phyloP scores from a whole-genome alignment of 2,888 invertebrate genomes.

The Thymelicus acteon region DNA sequence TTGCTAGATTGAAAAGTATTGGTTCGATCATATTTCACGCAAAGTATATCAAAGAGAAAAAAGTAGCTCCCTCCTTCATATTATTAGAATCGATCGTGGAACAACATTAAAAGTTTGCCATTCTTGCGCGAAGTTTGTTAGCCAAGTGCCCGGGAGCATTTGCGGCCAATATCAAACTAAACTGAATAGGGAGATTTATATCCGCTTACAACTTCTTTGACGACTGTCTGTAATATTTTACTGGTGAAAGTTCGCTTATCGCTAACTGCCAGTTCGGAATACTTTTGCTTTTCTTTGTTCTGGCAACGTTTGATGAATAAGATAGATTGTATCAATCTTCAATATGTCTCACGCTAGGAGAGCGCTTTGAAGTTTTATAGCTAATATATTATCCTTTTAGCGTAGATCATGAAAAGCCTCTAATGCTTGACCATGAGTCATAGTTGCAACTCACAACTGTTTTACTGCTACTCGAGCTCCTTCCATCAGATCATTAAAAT shows the following conservation, averaged over 20 bases:
- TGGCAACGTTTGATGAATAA: constrained; percentile 38
- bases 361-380: neutral
- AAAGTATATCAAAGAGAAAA: constrained; percentile 52
- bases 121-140: constrained; percentile 62
- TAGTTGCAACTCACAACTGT: no score
- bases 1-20: constrained; percentile 15
- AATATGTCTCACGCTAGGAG: neutral
- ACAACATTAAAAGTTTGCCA: constrained; percentile 74
- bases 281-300: constrained; percentile 36
- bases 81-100: constrained; percentile 66
- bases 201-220: constrained; percentile 53
- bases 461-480: no score
- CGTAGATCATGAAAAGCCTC: neutral
- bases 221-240: constrained; percentile 61
- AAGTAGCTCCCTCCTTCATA: constrained; percentile 61
- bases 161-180: constrained; percentile 68
- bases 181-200: constrained; percentile 75
- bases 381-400: neutral
- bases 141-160: constrained; percentile 58
- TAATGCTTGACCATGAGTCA: no score
- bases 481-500: no score
- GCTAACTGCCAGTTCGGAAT: constrained; percentile 49
- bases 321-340: constrained; percentile 31
- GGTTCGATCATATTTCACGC: constrained; percentile 43
- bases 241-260: constrained; percentile 59